A percentile compares a stretch with the other conserved stretches of the same genome.
phyloP scores from a whole-genome alignment of 2,113 vertebrate genomes.

The Sardina pilchardus region DNA sequence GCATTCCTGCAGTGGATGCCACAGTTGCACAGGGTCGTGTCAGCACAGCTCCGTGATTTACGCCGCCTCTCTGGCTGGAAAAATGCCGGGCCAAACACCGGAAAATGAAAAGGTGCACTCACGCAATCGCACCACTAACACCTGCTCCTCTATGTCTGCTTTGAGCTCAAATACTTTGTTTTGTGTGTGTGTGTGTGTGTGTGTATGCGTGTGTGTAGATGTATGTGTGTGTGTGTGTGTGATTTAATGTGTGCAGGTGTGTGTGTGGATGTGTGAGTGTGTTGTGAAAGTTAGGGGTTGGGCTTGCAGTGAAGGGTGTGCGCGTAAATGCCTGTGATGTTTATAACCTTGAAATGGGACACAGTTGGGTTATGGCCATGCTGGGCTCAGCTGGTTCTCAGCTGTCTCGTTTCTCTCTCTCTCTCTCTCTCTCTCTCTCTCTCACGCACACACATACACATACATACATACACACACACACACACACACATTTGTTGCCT shows the following conservation, averaged over 20 bases:
- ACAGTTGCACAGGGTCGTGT: not conserved
- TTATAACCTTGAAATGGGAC: conserved; percentile 17
- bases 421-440: not conserved
- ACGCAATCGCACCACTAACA: not conserved
- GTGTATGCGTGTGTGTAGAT: not conserved
- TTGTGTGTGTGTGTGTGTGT: not conserved
- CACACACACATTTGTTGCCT: not conserved
- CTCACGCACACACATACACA: not conserved
- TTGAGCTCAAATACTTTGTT: not conserved
- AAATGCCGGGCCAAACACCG: not conserved
- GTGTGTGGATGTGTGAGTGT: not conserved
- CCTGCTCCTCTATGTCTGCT: conserved; percentile 1
- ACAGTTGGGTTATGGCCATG: not conserved
- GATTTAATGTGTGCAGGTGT: not conserved
- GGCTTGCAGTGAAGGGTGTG: not conserved
- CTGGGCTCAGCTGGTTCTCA: conserved; percentile 8
- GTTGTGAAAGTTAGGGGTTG: not conserved
- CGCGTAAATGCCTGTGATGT: conserved; percentile 2
- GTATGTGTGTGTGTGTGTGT: not conserved
- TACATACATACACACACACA: too few species aligned
- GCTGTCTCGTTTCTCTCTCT: not conserved
- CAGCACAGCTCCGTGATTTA: not conserved
- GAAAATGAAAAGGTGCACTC: conserved; percentile 11
- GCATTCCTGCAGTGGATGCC: not conserved
- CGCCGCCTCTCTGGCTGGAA: not conserved